Evolutionary conservation across 2,888 invertebrate species (phyloP), one percentile per base, ranked within the genome.

Genomic region (Rapana venosa): DNA sequence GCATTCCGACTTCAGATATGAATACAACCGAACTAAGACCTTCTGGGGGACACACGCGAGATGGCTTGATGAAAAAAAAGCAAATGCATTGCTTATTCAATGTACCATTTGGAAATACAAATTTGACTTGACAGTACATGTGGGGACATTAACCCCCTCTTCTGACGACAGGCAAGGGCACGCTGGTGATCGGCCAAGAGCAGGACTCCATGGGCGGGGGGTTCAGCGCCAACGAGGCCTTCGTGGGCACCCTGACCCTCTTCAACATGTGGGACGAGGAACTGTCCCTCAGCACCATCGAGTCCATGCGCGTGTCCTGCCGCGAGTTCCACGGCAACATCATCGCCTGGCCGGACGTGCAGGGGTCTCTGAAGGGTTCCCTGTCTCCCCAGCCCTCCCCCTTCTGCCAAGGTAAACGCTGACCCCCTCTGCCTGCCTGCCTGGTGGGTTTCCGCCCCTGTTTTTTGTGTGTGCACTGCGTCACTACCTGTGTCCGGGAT

Each of bases 171-270:
- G 96, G 95, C 90, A 95, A 97, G 89, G 97, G 97, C 17, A 97
- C 96, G 89, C 96, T 97, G 91, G 96, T 97, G 6, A 96, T 97
- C 90, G 97, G 97, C 0, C 97, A 97, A 96, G 97, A 97, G 93
- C 97, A 97, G 94, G 97, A 97, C 94, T 94, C 96, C 17, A 91
- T 97, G 11, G 97, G 97, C 0, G 97, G 97, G 4, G 97, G 96
- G 90, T 97, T 97, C 94, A 97, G 97, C 92, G 97, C 97, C 92
- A 96, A 97, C 0, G 97, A 97, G 96, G 97, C 97, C 0, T 97
- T 97, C 94, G 95, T 97, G n/a, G 97, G 97, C 5, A 96, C 97
- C 92, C 95, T 97, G 90, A 96, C 97, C 0, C 96, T 97, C 91
- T 94, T 97, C 8, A 97, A 97, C 94, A 94, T 97, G 74, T 97